These are phyloP conservation scores for Alviniconcha marisindica DNA, from an alignment of 1,140 invertebrate genomes.

Conservation along the genomic window DNA sequence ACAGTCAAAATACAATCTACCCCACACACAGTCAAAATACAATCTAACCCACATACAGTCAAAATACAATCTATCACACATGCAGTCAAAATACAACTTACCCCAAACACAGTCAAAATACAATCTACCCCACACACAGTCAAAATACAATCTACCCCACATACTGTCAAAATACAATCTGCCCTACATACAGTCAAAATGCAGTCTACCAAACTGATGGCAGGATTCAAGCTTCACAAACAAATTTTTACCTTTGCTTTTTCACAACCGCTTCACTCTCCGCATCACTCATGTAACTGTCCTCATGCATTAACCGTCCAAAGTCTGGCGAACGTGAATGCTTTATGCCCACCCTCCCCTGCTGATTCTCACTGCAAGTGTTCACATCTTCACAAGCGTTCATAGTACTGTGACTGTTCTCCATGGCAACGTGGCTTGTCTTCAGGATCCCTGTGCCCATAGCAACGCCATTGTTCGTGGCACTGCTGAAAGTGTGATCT, in stretches of 20 bases:
- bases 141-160: not conserved
- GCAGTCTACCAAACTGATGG: not conserved
- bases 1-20: too few relatives aligned
- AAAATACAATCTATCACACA: too few relatives aligned
- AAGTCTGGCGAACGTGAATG: not conserved
- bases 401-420: not conserved
- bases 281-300: slow-evolving; percentile 38
- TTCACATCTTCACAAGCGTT: not conserved
- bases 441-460: not conserved
- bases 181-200: too few relatives aligned
- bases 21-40: too few relatives aligned
- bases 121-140: too few relatives aligned
- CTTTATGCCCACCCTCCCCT: not conserved
- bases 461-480: not conserved
- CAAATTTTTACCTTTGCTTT: slow-evolving; percentile 22
- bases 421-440: not conserved
- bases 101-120: not conserved
- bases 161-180: too few relatives aligned
- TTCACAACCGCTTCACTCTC: slow-evolving; percentile 38
- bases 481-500: not conserved
- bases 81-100: not conserved
- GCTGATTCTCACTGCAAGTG: not conserved
- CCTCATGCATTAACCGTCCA: slow-evolving; percentile 2
- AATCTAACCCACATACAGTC: too few relatives aligned
- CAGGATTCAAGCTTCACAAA: slow-evolving; percentile 9